Evolutionary conservation across 2,888 invertebrate species (phyloP).

Genomic region (Drosophila nr. fundita): DNA sequence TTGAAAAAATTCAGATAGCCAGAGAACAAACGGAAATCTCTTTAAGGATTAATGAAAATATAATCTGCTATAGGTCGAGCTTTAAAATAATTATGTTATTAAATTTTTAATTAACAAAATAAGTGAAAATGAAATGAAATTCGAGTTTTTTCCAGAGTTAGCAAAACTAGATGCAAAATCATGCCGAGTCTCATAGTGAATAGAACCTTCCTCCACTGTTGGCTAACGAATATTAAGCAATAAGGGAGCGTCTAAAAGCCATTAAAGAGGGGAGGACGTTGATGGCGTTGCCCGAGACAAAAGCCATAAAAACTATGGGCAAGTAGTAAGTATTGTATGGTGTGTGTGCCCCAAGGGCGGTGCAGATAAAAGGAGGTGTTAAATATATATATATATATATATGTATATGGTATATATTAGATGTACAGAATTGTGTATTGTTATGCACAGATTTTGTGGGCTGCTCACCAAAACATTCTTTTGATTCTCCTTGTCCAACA

Average conservation of each 20-base stretch:
- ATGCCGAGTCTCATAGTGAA: conserved; percentile 4
- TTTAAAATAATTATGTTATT: neutral
- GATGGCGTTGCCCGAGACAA: conserved; percentile 53
- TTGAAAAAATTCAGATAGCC: neutral
- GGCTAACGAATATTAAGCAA: conserved; percentile 7
- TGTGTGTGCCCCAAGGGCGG: conserved; percentile 15
- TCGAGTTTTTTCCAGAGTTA: neutral
- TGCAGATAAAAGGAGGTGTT: neutral
- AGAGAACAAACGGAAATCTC: neutral
- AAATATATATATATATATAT: neutral
- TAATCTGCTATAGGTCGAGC: no score
- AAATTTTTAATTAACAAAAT: neutral
- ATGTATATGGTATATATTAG: neutral
- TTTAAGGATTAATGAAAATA: no score
- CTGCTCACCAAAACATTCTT: conserved; percentile 92
- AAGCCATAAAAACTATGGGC: conserved; percentile 61
- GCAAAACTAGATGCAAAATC: neutral
- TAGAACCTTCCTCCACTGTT: neutral
- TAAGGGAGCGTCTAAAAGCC: conserved; percentile 39
- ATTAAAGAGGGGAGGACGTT: conserved; percentile 27
- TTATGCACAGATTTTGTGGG: conserved; percentile 7
- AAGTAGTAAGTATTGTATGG: conserved; percentile 35
- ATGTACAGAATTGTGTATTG: neutral
- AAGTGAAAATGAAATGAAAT: neutral
- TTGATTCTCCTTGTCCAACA: conserved; percentile 96